phyloP scores from a whole-genome alignment of 2,797 vertebrate species.

The Clarias fuscus region DNA sequence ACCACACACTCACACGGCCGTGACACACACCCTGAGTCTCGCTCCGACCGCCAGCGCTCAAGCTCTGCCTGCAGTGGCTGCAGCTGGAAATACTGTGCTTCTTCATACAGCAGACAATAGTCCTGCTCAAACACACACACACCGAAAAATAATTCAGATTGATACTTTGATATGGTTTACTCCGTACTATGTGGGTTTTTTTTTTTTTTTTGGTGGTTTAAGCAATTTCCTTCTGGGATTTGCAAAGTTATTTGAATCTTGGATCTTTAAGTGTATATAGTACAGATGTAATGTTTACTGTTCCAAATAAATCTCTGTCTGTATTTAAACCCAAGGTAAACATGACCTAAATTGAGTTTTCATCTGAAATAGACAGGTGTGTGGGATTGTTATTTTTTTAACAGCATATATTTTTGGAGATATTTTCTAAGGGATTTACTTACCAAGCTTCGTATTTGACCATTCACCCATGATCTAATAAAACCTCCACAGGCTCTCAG shows the following conservation, averaged over 20 bases:
- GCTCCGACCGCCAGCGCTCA: slow-evolving; percentile 87
- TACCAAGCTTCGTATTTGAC: not conserved
- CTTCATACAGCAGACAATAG: slow-evolving; percentile 91
- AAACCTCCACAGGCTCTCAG: not conserved
- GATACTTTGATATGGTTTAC: not conserved
- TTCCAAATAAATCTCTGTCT: not conserved
- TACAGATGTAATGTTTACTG: not conserved
- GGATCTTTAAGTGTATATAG: not conserved
- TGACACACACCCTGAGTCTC: slow-evolving; percentile 73
- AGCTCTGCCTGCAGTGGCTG: slow-evolving; percentile 87
- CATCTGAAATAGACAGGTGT: not conserved
- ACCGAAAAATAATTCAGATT: not conserved
- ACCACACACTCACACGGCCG: slow-evolving; percentile 87
- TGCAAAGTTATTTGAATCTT: no score
- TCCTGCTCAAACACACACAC: slow-evolving; percentile 74
- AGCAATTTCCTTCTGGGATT: no score
- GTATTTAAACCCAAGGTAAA: not conserved
- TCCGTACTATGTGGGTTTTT: no score
- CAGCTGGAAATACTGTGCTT: slow-evolving; percentile 93
- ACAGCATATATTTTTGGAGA: not conserved
- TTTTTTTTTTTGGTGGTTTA: no score
- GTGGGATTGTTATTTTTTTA: not conserved
- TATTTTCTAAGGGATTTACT: not conserved
- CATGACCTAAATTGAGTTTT: not conserved
- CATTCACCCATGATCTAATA: not conserved